Base-by-base conservation (phyloP, 2,113 vertebrate genomes). In the Ceyx melanurus region DNA sequence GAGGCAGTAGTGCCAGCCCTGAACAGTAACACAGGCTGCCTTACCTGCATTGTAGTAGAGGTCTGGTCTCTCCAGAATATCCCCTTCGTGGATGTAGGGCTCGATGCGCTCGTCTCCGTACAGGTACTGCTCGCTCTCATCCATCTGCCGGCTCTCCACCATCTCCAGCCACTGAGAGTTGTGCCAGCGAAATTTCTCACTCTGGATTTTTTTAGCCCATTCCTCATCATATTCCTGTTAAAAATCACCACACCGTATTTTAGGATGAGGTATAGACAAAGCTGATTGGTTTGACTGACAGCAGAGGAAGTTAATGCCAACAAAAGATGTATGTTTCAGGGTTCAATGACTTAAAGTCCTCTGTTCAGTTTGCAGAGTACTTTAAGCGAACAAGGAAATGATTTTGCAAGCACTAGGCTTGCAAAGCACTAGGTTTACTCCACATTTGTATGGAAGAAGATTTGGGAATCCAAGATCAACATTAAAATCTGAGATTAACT, bases 151-250 rank as follows among this genome's bases (percentile, higher is more conserved):
- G 91, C 98, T 99, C 96, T 99, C 98, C 58, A 99, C 98, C 99
- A 99, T 99, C 95, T 99, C 99, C 88, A 99, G 92, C 99, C 99
- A 99, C 96, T 99, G 99, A n/a, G 98, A 98, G 92, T 99, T 99
- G 97, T 99, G 98, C 98, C 98, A 99, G 62, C 98, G 98, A 75
- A 99, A 99, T 92, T 99, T 99, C 74, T 99, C 98, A 0, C 97
- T 98, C 97, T 99, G 99, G 93, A 99, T 99, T 97, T 98, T 99
- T 94, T 98, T 98, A 19, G 98, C 98, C 98, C 98, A 99, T 86
- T 98, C 98, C 86, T 99, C 98, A 86, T 99, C 98, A 37, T 99
- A 98, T 74, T 99, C 99, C 99, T 99, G 61, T 66, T 31, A 66
- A 68, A 92, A 94, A 79, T 35, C 21, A 92, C n/a, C 70, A 88